Base-by-base conservation (phyloP, 2,113 vertebrate species). In the Bostrychus sinensis region DNA sequence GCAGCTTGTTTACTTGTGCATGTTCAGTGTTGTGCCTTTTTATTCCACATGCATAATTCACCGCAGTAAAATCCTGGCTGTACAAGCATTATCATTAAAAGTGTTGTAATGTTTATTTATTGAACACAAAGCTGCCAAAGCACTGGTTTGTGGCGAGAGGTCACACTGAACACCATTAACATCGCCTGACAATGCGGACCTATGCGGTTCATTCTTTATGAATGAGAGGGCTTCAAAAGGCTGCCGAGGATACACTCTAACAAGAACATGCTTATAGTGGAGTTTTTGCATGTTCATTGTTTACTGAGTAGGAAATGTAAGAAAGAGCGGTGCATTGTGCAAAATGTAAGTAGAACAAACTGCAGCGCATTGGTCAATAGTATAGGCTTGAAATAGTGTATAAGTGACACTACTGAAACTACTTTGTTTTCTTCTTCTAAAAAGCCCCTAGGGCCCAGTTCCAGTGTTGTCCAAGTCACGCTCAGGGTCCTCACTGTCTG, bases 11-110 rank as follows among this genome's bases (percentile, higher is more conserved):
- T 28, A 45, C 28, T 43, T 20, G 26, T 42, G 45, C 46, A 43
- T 17, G 17, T 5, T 53, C 8, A 9, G 22, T 13, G 23, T 6
- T 30, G 41, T 39, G 43, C 2, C 42, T 28, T 69, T 42, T 64
- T 74, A 70, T 62, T 70, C 42, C 42, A 37, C 8, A 56, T 20
- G 22, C 37, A 39, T 51, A 13, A 50, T 61, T 70, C 1, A 2
- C 42, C 50, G 26, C 13, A 8, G 23, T 68, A 28, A 42, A 13
- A n/a, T n/a, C 46, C 36, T 38, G 12, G 14, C 19, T 62, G 37
- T 23, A 41, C 11, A 1, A 28, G 1, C 38, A 4, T 0, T 30
- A 17, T 17, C 19, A 38, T 30, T 19, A 45, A 42, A 8, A 17
- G 41, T 54, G 22, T 48, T 19, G 9, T 14, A 38, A 14, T 7